Conservation (phyloP, 1,140 invertebrate species). For the Venturia canescens region DNA sequence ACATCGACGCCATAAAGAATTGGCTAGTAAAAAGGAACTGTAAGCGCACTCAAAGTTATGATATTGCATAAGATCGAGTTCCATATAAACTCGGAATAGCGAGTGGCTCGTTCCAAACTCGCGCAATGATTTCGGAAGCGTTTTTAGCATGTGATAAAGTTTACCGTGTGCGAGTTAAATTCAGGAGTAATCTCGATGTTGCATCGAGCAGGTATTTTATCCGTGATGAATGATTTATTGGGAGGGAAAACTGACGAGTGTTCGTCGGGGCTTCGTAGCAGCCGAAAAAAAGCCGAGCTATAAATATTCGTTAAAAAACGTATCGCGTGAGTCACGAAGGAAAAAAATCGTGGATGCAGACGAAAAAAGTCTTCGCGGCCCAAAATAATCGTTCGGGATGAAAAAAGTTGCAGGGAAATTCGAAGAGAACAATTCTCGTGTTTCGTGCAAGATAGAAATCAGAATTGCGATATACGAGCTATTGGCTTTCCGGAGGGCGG, state of each 20-base stretch:
- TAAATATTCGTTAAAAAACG: not conserved
- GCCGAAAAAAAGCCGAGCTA: not conserved
- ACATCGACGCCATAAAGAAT: no score
- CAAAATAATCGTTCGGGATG: not conserved
- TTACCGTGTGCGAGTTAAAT: no score
- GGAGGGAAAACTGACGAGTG: no score
- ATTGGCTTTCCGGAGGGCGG: constrained; percentile 8
- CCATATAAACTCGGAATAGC: no score
- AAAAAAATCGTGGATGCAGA: not conserved
- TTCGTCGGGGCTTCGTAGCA: not conserved
- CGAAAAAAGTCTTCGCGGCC: not conserved
- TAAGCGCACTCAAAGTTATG: no score
- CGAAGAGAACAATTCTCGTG: not conserved
- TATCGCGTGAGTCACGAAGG: constrained; percentile 11
- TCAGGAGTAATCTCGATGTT: no score
- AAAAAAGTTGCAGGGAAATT: constrained; percentile 5
- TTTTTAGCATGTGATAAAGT: no score
- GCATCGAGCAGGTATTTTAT: no score
- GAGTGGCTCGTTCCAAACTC: no score
- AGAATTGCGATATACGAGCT: not conserved
- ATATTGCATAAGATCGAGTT: no score
- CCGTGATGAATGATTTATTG: not conserved
- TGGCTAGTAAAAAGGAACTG: no score
- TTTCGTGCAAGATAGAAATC: constrained; percentile 15
- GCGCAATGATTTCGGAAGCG: no score